These are phyloP conservation scores for Poecile atricapillus DNA, from an alignment of 2,113 vertebrate species.

Conservation along the genomic window DNA sequence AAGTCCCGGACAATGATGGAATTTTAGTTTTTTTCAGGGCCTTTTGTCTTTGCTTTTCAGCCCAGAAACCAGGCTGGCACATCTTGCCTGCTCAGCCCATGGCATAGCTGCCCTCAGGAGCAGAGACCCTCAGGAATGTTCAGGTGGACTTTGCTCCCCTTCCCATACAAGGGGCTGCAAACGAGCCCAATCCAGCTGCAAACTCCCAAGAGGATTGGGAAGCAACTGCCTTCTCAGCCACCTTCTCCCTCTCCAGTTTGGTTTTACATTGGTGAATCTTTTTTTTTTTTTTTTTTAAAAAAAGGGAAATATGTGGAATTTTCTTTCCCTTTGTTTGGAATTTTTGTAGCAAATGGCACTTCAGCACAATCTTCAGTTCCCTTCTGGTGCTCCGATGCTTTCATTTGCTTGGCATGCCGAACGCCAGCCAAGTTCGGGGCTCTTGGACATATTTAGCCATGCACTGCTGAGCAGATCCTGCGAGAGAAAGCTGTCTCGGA, in stretches of 20 bases:
- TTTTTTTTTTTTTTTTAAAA: too few species aligned
- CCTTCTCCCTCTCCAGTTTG: background rate
- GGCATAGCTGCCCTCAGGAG: background rate
- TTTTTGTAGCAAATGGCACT: constrained; percentile 18
- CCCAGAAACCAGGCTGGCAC: background rate
- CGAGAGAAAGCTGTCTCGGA: background rate
- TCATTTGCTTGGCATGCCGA: constrained; percentile 47
- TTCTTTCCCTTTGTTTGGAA: background rate
- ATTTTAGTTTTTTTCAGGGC: background rate
- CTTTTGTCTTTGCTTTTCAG: background rate
- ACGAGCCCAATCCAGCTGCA: background rate
- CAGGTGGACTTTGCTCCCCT: background rate
- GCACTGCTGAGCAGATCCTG: constrained; percentile 24
- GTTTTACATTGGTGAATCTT: background rate
- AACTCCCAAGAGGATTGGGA: background rate
- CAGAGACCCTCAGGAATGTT: background rate
- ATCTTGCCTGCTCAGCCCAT: fast-evolving
- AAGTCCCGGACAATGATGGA: background rate
- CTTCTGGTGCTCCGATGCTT: constrained; percentile 23
- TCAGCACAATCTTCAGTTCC: background rate
- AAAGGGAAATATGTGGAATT: background rate
- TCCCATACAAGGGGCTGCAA: background rate
- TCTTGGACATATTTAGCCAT: constrained; percentile 60
- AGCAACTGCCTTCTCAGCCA: background rate
- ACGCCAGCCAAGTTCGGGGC: constrained; percentile 24